Conservation (phyloP, 1,140 invertebrate genomes). For the Drosophila ironensis region DNA sequence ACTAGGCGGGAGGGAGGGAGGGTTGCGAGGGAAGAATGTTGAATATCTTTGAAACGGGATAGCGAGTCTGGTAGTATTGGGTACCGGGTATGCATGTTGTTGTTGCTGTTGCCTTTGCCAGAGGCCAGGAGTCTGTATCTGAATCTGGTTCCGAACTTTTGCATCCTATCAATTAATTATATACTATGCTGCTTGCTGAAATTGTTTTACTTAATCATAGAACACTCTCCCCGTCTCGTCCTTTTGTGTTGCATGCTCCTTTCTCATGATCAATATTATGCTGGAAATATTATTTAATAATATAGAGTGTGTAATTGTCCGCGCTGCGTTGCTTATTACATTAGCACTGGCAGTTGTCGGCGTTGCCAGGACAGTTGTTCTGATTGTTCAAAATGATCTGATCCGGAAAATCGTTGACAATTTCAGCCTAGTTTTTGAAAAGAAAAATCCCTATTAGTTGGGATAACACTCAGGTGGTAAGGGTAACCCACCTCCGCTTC, state of each 20-base stretch:
- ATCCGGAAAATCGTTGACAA: conserved; percentile 98
- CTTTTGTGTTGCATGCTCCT: conserved; percentile 38
- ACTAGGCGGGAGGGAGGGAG: conserved; percentile 53
- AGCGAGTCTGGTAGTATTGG: conserved; percentile 6
- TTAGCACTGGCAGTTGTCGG: conserved; percentile 91
- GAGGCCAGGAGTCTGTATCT: conserved; percentile 42
- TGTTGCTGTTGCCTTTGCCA: conserved; percentile 26
- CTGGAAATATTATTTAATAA: conserved; percentile 67
- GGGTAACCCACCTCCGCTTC: conserved; percentile 85
- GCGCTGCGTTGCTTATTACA: conserved; percentile 54
- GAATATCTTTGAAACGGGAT: conserved; percentile 48
- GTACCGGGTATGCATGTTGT: too few species aligned
- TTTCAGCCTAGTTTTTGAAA: conserved; percentile 85
- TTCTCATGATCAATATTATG: conserved; percentile 56
- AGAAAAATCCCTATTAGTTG: too few species aligned
- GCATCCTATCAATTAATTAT: conserved; percentile 62
- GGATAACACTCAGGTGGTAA: not conserved
- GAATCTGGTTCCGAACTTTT: conserved; percentile 63
- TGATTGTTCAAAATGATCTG: conserved; percentile 93
- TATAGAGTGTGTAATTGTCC: conserved; percentile 72
- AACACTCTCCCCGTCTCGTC: conserved; percentile 45
- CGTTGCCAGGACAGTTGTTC: conserved; percentile 87
- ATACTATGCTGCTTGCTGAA: conserved; percentile 67
- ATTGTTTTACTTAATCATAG: conserved; percentile 75
- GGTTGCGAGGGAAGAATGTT: conserved; percentile 46